Conservation (phyloP, 2,113 vertebrate genomes). For the Lycaon pictus region DNA sequence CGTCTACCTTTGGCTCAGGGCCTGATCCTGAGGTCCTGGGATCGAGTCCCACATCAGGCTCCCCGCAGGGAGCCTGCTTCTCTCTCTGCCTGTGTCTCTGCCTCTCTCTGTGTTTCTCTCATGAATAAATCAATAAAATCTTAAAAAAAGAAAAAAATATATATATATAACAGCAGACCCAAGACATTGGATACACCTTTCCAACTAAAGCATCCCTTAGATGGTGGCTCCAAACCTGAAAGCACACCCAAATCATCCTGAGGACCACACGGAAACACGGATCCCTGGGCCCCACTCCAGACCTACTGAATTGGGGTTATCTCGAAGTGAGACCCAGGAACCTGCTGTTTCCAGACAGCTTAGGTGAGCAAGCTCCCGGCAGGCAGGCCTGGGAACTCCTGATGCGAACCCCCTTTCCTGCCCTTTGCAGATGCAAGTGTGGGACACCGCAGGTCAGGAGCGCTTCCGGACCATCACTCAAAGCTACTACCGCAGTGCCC, state of each 20-base stretch:
- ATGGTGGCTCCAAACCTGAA: neutral
- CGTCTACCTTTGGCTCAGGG: too few relatives aligned
- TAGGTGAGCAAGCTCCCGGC: neutral
- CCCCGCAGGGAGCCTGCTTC: too few relatives aligned
- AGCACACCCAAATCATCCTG: too few relatives aligned
- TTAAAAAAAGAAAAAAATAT: too few relatives aligned
- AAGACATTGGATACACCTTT: neutral
- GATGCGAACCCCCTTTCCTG: neutral
- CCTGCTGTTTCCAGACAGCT: neutral
- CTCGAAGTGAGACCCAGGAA: neutral
- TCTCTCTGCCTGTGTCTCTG: too few relatives aligned
- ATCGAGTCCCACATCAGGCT: too few relatives aligned
- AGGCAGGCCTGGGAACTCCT: neutral
- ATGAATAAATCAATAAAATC: too few relatives aligned
- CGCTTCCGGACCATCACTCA: slow-evolving; percentile 99
- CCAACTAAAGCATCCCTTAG: accelerated
- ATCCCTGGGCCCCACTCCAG: neutral
- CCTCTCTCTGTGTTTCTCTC: too few relatives aligned
- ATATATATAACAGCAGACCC: neutral
- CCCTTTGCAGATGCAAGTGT: slow-evolving; percentile 95
- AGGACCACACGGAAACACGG: neutral
- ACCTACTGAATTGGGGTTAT: neutral
- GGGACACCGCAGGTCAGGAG: slow-evolving; percentile 99
- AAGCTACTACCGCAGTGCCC: slow-evolving; percentile 98
- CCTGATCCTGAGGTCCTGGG: too few relatives aligned